Base-by-base conservation (phyloP, 2,797 vertebrate species). In the Acanthurus lineatus region DNA sequence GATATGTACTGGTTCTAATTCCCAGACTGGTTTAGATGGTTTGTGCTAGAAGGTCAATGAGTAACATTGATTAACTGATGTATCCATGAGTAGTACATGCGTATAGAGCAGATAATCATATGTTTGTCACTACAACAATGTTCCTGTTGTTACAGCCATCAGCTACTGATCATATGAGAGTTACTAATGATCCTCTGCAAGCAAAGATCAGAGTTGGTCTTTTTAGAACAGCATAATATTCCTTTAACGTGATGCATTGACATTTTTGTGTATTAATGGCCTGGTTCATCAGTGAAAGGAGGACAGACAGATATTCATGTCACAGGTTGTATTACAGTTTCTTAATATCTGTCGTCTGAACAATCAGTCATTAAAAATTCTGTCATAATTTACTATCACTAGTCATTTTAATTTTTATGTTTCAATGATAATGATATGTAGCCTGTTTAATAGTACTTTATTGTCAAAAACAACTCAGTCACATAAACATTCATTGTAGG, bases 151-250 rank as follows among this genome's bases (percentile, higher is more conserved):
- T 90, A 48, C 76, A 69, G 72, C 75, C 84, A 11, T 59, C 84
- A 84, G 84, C 88, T 56, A 53, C 81, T 51, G 73, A 90, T 91
- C 91, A 91, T 89, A 87, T 91, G 89, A 90, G 81, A 85, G n/a
- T 81, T 66, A 76, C 71, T 88, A 87, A 90, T 84, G 70, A 88
- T 73, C 73, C 84, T 79, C 85, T 20, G 67, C 71, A 60, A 71
- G 45, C 58, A 22, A 25, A 63, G 60, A 59, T 69, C 20, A 5
- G 47, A n/a, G 53, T 69, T 48, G 35, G 45, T 70, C 44, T 42
- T 56, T 59, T 20, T 20, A 20, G 1, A 17, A 9, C 9, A 19
- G 47, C 28, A 57, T 56, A 2, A n/a, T 35, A 32, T 15, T 15
- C 12, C 3, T 25, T 22, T 63, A 42, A 69, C 87, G 70, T 84